phyloP scores from a whole-genome alignment of 2,888 invertebrate species.

The Agriotes lineatus region DNA sequence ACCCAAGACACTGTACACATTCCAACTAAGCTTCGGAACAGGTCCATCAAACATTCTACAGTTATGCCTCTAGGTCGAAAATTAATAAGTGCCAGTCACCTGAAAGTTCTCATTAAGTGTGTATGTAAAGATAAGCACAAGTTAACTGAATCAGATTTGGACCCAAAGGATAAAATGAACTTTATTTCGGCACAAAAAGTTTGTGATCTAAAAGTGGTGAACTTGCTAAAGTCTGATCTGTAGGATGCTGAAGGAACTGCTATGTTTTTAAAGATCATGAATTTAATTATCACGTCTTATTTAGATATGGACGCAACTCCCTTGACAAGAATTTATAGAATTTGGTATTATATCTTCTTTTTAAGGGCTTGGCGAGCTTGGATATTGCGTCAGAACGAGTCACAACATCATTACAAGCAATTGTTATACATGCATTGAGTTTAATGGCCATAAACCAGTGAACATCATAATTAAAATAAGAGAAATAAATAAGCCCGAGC shows the following conservation, averaged over 20 bases:
- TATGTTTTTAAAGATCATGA: not conserved
- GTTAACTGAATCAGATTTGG: not conserved
- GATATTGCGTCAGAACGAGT: not conserved
- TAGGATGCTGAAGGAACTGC: not conserved
- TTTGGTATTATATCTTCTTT: not conserved
- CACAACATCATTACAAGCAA: not conserved
- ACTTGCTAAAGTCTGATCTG: not conserved
- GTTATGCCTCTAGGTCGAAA: not conserved
- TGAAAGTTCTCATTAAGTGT: not conserved
- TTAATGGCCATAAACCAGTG: not conserved
- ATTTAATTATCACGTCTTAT: not conserved
- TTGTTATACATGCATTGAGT: not conserved
- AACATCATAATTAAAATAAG: not conserved
- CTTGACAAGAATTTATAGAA: not conserved
- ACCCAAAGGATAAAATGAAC: not conserved
- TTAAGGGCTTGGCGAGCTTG: not conserved
- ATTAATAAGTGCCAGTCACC: not conserved
- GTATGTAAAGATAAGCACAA: not conserved
- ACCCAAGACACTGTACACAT: not conserved
- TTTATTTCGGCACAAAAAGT: not conserved
- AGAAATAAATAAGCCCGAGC: not conserved
- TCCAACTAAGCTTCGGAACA: not conserved
- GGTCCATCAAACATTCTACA: not conserved
- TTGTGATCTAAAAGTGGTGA: not conserved
- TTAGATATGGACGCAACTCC: not conserved